These are phyloP conservation scores for Acleris cristana DNA, from an alignment of 2,888 invertebrate species.

Conservation along the genomic window DNA sequence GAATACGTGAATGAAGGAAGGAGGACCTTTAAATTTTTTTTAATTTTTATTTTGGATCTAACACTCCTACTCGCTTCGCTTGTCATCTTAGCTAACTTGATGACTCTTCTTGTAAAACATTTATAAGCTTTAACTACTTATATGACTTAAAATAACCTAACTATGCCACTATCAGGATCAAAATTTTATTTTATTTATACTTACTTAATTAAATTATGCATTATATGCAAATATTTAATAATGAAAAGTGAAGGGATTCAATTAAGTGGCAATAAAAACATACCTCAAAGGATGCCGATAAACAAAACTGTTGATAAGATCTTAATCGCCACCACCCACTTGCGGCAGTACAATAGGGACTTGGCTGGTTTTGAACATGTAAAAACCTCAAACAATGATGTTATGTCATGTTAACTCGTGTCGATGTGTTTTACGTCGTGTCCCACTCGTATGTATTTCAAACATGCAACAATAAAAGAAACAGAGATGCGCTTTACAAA, in stretches of 20 bases:
- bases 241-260: conserved; percentile 35
- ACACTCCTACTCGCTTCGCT: too few species aligned
- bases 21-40: too few species aligned
- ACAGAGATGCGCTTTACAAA: conserved; percentile 1
- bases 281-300: conserved; percentile 63
- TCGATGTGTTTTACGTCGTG: conserved; percentile 64
- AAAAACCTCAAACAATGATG: conserved; percentile 68
- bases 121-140: too few species aligned
- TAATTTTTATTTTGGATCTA: too few species aligned
- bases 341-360: conserved; percentile 56
- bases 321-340: conserved; percentile 71
- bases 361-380: conserved; percentile 51
- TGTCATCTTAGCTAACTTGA: too few species aligned
- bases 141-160: too few species aligned
- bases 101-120: too few species aligned
- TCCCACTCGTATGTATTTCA: conserved; percentile 40
- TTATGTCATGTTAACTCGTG: conserved; percentile 64
- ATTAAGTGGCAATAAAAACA: conserved; percentile 46
- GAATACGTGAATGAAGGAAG: too few species aligned
- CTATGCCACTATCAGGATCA: too few species aligned
- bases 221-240: conserved; percentile 12
- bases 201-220: too few species aligned
- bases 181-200: too few species aligned
- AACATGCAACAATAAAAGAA: conserved; percentile 36
- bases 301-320: conserved; percentile 68